Percentiles rank a stretch among this genome's conserved stretches.
Conservation (phyloP, 2,888 invertebrate species). For the Aporophyla lueneburgensis region DNA sequence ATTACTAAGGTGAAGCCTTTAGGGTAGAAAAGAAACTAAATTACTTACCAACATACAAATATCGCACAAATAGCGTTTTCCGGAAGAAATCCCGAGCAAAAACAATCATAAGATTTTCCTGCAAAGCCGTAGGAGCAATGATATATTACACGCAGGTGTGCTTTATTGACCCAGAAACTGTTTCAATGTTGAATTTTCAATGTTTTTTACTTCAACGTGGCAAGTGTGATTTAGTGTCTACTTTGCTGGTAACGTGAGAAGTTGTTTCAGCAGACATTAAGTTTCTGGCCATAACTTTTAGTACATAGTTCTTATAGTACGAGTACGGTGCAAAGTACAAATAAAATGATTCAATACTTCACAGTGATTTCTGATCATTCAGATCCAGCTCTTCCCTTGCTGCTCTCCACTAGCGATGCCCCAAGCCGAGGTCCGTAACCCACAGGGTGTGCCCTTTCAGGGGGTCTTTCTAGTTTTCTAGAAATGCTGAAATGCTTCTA, state of each 20-base stretch:
- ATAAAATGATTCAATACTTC: not conserved
- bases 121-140: slow-evolving; percentile 38
- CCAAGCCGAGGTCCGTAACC: too few relatives aligned
- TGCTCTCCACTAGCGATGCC: too few relatives aligned
- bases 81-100: slow-evolving; percentile 27
- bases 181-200: slow-evolving; percentile 57
- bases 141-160: slow-evolving; percentile 66
- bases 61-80: slow-evolving; percentile 34
- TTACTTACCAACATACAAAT: slow-evolving; percentile 21
- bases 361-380: not conserved
- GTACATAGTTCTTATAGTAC: not conserved
- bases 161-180: slow-evolving; percentile 65
- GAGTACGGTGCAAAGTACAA: too few relatives aligned
- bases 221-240: slow-evolving; percentile 54
- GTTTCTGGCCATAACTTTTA: slow-evolving; percentile 21
- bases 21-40: slow-evolving; percentile 12
- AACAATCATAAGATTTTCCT: slow-evolving; percentile 60
- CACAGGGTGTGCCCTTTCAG: too few relatives aligned
- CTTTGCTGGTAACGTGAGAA: slow-evolving; percentile 37
- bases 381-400: too few relatives aligned
- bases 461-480: too few relatives aligned
- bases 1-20: slow-evolving; percentile 16
- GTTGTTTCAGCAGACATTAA: slow-evolving; percentile 28
- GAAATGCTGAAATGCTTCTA: too few relatives aligned
- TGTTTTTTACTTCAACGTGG: slow-evolving; percentile 52